Percentiles rank a stretch among this genome's conserved stretches.
phyloP scores from a whole-genome alignment of 2,797 vertebrate species.

The Pygocentrus nattereri region DNA sequence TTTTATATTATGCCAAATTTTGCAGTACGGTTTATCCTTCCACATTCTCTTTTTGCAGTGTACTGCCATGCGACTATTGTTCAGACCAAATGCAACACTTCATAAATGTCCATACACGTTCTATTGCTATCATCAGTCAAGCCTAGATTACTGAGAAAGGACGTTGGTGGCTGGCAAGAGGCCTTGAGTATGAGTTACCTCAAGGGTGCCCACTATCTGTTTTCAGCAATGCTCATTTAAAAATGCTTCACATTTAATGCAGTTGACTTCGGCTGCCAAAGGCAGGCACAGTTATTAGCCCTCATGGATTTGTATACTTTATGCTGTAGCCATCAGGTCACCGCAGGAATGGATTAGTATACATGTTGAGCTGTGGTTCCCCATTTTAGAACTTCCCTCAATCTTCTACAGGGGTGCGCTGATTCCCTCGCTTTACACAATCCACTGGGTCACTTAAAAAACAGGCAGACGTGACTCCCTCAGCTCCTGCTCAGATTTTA shows the following conservation, averaged over 20 bases:
- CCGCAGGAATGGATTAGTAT: background rate
- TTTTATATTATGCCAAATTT: slow-evolving; percentile 1
- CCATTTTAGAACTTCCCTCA: background rate
- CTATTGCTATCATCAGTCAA: background rate
- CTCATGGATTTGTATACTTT: slow-evolving; percentile 27
- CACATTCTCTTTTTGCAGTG: background rate
- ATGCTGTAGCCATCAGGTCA: slow-evolving; percentile 15
- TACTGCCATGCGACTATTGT: background rate
- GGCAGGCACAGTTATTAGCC: background rate
- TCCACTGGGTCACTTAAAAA: slow-evolving; percentile 34
- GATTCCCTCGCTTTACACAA: slow-evolving; percentile 15
- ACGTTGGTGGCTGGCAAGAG: background rate
- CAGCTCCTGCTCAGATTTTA: slow-evolving; percentile 21
- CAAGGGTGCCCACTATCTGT: background rate
- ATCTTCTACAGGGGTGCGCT: background rate
- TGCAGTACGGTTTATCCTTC: background rate
- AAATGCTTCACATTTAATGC: background rate
- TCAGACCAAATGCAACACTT: too few relatives aligned
- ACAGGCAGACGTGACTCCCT: slow-evolving; percentile 25
- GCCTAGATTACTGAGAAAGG: background rate
- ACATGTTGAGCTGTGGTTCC: background rate
- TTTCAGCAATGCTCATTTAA: slow-evolving; percentile 22
- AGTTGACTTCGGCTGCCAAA: slow-evolving; percentile 19
- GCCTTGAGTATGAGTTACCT: background rate
- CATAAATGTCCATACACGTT: background rate